phyloP scores from a whole-genome alignment of 2,888 invertebrate genomes.

The Branchinecta sandiegonensis region DNA sequence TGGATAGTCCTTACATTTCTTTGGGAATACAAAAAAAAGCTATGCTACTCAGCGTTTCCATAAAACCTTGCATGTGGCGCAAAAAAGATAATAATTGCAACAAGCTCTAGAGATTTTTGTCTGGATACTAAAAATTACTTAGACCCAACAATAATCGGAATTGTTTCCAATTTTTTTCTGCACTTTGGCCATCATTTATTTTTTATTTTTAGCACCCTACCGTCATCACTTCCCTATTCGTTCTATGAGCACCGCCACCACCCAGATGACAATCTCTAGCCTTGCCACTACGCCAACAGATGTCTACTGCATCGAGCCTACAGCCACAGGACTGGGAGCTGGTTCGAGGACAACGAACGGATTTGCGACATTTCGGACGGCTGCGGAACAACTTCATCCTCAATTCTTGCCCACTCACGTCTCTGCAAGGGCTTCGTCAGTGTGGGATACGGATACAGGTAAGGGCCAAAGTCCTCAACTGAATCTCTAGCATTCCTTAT shows the following conservation, averaged over 20 bases:
- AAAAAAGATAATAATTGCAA: no score
- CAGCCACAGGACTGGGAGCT: no score
- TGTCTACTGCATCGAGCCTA: neutral
- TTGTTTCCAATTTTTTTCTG: no score
- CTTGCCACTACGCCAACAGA: neutral
- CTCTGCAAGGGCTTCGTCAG: neutral
- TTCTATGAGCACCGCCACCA: neutral
- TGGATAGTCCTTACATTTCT: no score
- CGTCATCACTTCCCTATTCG: neutral
- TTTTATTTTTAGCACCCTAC: neutral
- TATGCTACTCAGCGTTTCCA: no score
- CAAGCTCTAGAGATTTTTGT: no score
- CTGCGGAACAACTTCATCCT: neutral
- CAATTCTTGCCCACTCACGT: neutral
- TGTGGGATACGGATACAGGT: slow-evolving; percentile 11
- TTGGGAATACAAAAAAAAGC: no score
- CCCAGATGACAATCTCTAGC: slow-evolving; percentile 3
- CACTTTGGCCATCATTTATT: no score
- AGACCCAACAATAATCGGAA: no score
- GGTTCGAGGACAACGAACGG: neutral
- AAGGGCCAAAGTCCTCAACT: neutral
- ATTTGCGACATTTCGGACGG: neutral
- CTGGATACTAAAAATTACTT: no score
- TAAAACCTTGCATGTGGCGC: no score
- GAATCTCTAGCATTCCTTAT: no score